A percentile compares a stretch with the other conserved stretches of the same genome.
Conservation (phyloP, 2,797 vertebrate species). For the Micrastur ruficollis region DNA sequence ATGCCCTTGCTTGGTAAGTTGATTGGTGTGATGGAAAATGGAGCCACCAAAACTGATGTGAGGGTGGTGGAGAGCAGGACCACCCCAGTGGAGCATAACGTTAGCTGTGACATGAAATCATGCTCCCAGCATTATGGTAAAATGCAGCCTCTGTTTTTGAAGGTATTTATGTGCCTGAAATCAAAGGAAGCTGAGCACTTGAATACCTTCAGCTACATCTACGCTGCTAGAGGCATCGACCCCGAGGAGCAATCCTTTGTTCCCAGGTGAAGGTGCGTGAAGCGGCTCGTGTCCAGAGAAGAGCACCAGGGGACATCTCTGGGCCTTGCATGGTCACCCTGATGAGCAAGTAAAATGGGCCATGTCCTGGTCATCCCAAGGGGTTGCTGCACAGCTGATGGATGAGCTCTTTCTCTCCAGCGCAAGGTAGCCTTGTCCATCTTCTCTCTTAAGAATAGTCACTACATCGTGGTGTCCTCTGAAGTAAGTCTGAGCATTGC, state of each 20-base stretch:
- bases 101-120: background rate
- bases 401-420: background rate
- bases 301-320: background rate
- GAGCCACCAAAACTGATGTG: background rate
- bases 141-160: background rate
- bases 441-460: background rate
- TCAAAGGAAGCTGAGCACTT: background rate
- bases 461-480: background rate
- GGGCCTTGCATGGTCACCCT: background rate
- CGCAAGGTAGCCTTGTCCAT: background rate
- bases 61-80: background rate
- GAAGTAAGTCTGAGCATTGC: background rate
- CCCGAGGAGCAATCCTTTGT: background rate
- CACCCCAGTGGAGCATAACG: background rate
- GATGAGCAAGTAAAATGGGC: background rate
- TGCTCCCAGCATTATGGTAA: background rate
- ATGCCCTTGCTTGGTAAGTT: background rate
- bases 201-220: background rate
- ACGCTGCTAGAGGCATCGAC: background rate
- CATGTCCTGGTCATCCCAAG: background rate
- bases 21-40: background rate
- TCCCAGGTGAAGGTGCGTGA: background rate
- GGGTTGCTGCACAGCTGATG: background rate
- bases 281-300: background rate
- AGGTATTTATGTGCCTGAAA: background rate